Evolutionary conservation across 2,113 vertebrate genomes (phyloP).

Genomic region (Erythrocebus patas): DNA sequence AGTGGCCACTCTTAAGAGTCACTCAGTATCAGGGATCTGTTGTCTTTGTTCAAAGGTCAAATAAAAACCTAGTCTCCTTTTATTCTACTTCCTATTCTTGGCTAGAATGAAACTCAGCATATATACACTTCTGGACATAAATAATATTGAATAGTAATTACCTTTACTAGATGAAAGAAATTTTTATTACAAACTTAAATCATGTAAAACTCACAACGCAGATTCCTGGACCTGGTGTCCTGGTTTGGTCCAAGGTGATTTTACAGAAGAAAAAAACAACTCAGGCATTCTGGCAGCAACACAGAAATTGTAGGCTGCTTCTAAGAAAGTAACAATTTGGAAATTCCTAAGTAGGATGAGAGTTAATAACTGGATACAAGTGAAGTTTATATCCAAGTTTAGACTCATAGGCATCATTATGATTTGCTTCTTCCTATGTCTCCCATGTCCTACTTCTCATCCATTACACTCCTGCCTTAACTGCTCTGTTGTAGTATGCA

Average conservation of each 20-base stretch:
- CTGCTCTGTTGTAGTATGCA: conserved; percentile 69
- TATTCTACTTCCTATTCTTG: conserved; percentile 7
- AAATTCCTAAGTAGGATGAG: conserved; percentile 32
- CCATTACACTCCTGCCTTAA: conserved; percentile 83
- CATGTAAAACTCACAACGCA: conserved; percentile 11
- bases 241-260: conserved; percentile 22
- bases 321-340: background rate
- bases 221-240: background rate
- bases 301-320: background rate
- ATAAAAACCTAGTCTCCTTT: conserved; percentile 40
- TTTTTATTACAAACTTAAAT: conserved; percentile 40
- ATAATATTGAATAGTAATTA: conserved; percentile 3
- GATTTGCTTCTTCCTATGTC: background rate
- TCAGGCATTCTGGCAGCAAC: conserved; percentile 13
- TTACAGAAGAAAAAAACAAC: conserved; percentile 19
- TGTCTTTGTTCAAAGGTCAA: conserved; percentile 47
- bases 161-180: conserved; percentile 47
- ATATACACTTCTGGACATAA: background rate
- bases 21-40: conserved; percentile 46
- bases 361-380: conserved; percentile 45
- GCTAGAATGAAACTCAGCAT: conserved; percentile 4
- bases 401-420: conserved; percentile 32
- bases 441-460: conserved; percentile 53
- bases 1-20: background rate
- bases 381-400: conserved; percentile 60